Percentiles rank a stretch among this genome's conserved stretches.
These are phyloP conservation scores for Cinara cedri DNA, from an alignment of 2,888 invertebrate genomes.

Conservation along the genomic window DNA sequence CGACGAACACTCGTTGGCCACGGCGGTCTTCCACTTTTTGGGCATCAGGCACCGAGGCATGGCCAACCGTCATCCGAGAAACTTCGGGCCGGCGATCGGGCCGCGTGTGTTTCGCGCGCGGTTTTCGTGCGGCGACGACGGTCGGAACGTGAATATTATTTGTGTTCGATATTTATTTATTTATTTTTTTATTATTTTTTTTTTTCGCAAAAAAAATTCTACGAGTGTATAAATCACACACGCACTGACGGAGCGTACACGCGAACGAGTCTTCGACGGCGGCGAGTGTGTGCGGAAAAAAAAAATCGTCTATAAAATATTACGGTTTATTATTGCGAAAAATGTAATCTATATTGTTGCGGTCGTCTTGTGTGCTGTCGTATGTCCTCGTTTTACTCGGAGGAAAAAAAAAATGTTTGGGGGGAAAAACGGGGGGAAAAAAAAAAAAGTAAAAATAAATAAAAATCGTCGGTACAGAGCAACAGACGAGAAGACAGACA, in stretches of 20 bases:
- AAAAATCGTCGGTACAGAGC: background rate
- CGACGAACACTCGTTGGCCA: slow-evolving; percentile 59
- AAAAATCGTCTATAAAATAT: background rate
- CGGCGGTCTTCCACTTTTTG: slow-evolving; percentile 78
- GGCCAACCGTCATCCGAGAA: slow-evolving; percentile 54
- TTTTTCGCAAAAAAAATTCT: too few relatives aligned
- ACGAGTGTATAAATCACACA: background rate
- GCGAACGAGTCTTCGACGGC: background rate
- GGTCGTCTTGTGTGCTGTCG: too few relatives aligned
- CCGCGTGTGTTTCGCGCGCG: background rate
- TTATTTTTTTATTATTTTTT: too few relatives aligned
- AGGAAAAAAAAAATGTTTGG: too few relatives aligned
- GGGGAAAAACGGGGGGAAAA: background rate
- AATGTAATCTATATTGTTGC: too few relatives aligned
- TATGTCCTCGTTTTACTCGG: too few relatives aligned
- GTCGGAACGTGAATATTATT: too few relatives aligned
- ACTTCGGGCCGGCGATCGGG: background rate
- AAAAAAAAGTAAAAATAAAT: background rate
- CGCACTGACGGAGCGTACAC: background rate
- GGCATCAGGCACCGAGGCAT: slow-evolving; percentile 97
- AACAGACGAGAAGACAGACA: slow-evolving; percentile 19
- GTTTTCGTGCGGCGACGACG: background rate
- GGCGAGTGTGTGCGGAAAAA: background rate
- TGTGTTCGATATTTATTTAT: too few relatives aligned
- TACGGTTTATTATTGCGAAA: too few relatives aligned